phyloP scores from a whole-genome alignment of 2,888 invertebrate genomes.

The Disparrhopalites patrizii region DNA sequence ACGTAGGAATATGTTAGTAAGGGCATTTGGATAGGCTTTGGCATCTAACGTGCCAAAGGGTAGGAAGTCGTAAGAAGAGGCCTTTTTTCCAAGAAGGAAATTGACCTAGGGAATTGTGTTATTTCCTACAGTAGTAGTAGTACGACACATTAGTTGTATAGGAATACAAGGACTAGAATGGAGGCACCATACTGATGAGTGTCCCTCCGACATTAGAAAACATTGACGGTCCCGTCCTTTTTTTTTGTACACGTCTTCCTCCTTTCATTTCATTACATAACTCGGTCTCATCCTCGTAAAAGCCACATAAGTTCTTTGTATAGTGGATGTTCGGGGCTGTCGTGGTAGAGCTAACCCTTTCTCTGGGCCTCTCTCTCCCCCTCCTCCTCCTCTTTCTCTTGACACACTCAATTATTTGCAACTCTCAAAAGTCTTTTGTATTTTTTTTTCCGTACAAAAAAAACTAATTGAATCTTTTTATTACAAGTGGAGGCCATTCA shows the following conservation, averaged over 20 bases:
- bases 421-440: neutral
- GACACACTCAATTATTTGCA: conserved; percentile 1
- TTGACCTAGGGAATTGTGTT: conserved; percentile 31
- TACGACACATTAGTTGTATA: no score
- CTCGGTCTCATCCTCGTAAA: no score
- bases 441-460: no score
- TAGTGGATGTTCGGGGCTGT: no score
- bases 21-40: no score
- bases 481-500: no score
- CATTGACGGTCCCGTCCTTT: conserved; percentile 24
- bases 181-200: conserved; percentile 28
- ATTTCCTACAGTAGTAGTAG: no score
- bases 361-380: neutral
- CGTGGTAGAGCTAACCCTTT: no score
- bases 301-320: no score
- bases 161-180: no score
- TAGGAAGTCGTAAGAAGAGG: neutral
- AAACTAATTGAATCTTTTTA: no score
- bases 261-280: neutral
- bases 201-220: conserved; percentile 19
- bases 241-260: neutral
- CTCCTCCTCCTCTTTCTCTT: neutral
- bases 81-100: conserved; percentile 25
- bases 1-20: no score
- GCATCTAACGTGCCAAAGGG: conserved; percentile 16